phyloP scores from a whole-genome alignment of 92 coral and sea anemone genomes.

The Porites cylindrica region DNA sequence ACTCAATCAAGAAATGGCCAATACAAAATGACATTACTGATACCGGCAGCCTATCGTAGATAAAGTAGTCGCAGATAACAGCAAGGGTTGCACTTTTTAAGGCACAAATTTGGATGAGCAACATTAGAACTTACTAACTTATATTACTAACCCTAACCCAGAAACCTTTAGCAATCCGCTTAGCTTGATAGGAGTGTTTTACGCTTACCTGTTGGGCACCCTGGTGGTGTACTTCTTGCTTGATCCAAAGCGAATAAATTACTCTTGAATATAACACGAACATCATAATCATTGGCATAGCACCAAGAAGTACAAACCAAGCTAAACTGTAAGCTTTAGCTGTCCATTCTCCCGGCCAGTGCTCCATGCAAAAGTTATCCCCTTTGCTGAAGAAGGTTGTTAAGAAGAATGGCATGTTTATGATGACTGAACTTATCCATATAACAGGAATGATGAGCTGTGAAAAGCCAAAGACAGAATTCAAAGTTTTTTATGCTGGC shows the following conservation, averaged over 20 bases:
- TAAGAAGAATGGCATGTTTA: constrained; percentile 6
- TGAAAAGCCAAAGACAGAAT: not conserved
- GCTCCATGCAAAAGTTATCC: constrained; percentile 8
- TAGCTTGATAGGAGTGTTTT: no score
- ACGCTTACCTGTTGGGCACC: constrained; percentile 3
- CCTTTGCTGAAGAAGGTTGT: constrained; percentile 19
- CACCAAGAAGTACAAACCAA: constrained; percentile 22
- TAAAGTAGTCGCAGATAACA: no score
- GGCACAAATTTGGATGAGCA: no score
- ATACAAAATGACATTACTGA: no score
- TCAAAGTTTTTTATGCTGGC: not conserved
- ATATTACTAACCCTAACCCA: no score
- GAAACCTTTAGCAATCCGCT: no score
- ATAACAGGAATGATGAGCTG: not conserved
- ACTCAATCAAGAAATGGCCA: no score
- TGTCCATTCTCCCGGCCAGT: constrained; percentile 25
- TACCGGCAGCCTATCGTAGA: no score
- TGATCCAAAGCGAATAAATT: constrained; percentile 17
- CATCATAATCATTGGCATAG: constrained; percentile 8
- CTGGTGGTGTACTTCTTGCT: not conserved
- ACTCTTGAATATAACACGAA: constrained; percentile 7
- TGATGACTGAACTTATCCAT: constrained; percentile 4
- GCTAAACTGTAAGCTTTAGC: constrained; percentile 23
- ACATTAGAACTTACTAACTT: no score
- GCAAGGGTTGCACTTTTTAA: no score